phyloP scores from a whole-genome alignment of 2,113 vertebrate species.

The Uropsilus gracilis region DNA sequence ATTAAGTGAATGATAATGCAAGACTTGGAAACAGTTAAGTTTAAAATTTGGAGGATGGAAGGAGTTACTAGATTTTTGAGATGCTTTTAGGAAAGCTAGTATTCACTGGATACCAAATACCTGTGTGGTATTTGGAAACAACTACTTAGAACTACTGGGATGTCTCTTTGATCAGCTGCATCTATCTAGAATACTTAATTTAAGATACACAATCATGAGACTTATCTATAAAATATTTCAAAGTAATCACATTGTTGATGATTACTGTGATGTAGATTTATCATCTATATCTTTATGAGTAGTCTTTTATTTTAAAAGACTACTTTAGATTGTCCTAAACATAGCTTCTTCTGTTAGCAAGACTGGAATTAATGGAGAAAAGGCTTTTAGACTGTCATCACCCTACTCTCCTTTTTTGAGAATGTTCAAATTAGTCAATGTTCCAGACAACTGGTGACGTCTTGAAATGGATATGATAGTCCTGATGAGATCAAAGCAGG shows the following conservation, averaged over 20 bases:
- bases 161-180: background rate
- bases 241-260: background rate
- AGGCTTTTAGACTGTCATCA: background rate
- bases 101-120: background rate
- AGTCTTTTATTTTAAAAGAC: background rate
- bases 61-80: background rate
- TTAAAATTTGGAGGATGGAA: background rate
- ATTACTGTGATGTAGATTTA: background rate
- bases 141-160: background rate
- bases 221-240: background rate
- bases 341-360: conserved; percentile 1
- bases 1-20: background rate
- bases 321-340: background rate
- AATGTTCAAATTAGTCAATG: background rate
- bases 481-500: background rate
- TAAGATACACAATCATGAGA: background rate
- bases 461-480: background rate
- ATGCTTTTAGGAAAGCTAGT: background rate
- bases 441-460: background rate
- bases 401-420: background rate
- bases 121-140: background rate
- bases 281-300: too few species aligned
- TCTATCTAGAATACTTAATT: conserved; percentile 1
- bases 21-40: fast-evolving
- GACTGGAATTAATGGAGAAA: background rate